Base-by-base conservation (phyloP, 1,140 invertebrate genomes). In the Cydia strobilella region DNA sequence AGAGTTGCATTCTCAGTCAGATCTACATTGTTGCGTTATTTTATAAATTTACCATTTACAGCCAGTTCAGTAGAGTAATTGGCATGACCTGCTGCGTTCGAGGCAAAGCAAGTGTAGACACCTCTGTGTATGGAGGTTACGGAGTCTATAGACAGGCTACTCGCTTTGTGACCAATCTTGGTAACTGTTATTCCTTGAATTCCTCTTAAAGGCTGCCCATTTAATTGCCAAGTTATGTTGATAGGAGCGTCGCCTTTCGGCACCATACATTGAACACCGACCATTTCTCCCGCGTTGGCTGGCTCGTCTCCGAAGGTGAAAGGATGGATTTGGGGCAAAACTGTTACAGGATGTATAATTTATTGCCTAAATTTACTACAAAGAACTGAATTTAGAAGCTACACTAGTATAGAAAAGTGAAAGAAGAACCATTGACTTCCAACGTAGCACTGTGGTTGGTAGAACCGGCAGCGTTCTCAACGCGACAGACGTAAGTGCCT, bases 201-300 rank as follows among this genome's bases (percentile, higher is more conserved):
- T 13, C 87, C 81, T 35, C 86, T 86, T 20, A 95, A 88, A n/a
- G 93, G 81, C 74, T 93, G 91, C 77, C 91, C 93, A 80, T 95
- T 94, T 76, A 95, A 91, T 54, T 91, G 90, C 96, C 96, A 96
- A 9, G 93, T 94, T 48, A 97, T 96, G 77, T 94, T 94, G 54
- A 97, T 93, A 0, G 96, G 96, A 75, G 95, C 93, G 84, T 97
- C 96, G 5, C 96, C 96, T 84, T 96, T 96, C 74, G 95, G 94
- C 54, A 96, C 95, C 75, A 94, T 95, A 86, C 96, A 97, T 63
- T 94, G 93, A 73, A 94, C 90, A 45, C 94, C 94, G 45, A 94
- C 94, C 59, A 93, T 94, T 54, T 95, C 94, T 23, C 94, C 94
- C 48, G 94, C 92, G 84, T 95, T 95, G 65, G 94, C 91, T 77